Conservation (phyloP, 2,113 vertebrate species). For the Copsychus sechellarum region DNA sequence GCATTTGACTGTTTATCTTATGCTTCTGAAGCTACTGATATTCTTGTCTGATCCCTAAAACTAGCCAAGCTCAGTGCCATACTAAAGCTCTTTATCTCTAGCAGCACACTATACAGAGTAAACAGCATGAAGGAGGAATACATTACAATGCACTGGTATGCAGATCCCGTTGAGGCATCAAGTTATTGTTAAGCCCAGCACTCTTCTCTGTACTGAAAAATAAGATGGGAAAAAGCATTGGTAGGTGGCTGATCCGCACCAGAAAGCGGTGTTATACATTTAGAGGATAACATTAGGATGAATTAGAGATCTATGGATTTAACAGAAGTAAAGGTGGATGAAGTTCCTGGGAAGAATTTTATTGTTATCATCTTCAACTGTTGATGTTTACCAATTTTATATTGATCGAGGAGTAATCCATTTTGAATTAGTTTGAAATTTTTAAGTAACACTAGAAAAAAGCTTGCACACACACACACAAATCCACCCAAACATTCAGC, state of each 20-base stretch:
- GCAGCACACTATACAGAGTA: neutral
- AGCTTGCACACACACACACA: accelerated
- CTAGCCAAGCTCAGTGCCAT: neutral
- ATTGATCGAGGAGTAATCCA: accelerated
- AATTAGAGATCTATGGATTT: neutral
- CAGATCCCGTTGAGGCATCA: neutral
- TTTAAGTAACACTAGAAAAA: neutral
- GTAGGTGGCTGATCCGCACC: neutral
- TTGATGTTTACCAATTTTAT: neutral
- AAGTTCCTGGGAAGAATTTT: neutral
- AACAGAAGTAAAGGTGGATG: neutral
- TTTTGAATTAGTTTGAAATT: neutral
- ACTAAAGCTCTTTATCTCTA: neutral
- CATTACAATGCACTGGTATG: neutral
- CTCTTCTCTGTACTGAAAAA: neutral
- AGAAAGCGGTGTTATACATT: neutral
- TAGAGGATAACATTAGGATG: neutral
- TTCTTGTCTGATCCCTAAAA: neutral
- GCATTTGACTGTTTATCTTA: neutral
- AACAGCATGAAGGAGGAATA: neutral
- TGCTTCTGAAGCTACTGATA: neutral
- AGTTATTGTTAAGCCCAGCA: neutral
- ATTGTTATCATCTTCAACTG: neutral
- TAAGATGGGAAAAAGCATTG: neutral
- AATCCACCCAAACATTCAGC: neutral